Base-by-base conservation (phyloP, 2,797 vertebrate species). In the Luscinia megarhynchos region DNA sequence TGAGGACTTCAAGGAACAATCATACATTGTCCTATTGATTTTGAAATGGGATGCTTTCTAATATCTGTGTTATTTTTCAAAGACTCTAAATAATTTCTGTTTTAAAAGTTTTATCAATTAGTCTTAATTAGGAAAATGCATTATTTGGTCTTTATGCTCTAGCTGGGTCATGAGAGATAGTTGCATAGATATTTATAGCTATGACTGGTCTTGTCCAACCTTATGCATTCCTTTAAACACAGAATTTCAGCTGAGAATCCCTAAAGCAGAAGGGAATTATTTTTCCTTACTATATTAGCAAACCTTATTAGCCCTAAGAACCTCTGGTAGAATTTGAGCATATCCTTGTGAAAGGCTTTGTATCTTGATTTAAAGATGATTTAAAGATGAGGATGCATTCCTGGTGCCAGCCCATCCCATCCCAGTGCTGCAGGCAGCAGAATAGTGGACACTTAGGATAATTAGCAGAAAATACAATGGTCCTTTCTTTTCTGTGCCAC, bases 211-310 rank as follows among this genome's bases (percentile, higher is more conserved):
- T 38, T 63, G 48, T 73, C 24, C 34, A 89, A 70, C 27, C 62
- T 84, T 29, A n/a, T n/a, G 26, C 40, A 19, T 78, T 54, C 45
- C 59, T 84, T 48, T 61, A 77, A 76, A 50, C 22, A 90, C 36
- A 66, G 64, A 85, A 91, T 78, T 95, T 93, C 34, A 66, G 58
- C 57, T 80, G 50, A 41, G 90, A 87, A 93, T 92, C 51, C 45
- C 61, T 64, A 61, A 80, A 92, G 59, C 78, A 90, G 30, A 82
- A 82, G 18, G 20, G 45, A 83, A 70, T 67, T 90, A 46, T 89
- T 72, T 90, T 95, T 85, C 62, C 19, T 48, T 74, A 20, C 26
- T 70, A 2, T 61, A 64, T 87, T 87, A 86, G 46, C 69, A 89
- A 91, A 81, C 38, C 63, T 46, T 78, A 38, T 81, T 58, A 89